A percentile compares a stretch with the other conserved stretches of the same genome.
phyloP scores from a whole-genome alignment of 2,888 invertebrate genomes.

The Sarcophaga rosellei region DNA sequence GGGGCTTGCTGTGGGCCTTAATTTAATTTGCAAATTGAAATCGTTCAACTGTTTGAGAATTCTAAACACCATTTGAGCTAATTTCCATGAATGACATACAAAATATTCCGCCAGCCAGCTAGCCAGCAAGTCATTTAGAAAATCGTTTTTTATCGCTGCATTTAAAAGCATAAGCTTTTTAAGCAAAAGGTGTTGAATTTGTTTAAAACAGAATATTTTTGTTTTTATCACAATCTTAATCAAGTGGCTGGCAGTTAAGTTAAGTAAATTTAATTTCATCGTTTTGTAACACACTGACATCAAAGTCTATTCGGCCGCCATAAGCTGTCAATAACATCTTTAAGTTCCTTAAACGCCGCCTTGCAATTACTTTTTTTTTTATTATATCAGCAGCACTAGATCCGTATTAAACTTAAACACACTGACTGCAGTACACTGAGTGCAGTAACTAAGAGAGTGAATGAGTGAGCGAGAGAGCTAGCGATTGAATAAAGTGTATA shows the following conservation, averaged over 20 bases:
- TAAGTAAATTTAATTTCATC: constrained; percentile 32
- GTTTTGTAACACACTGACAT: constrained; percentile 31
- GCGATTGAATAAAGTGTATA: constrained; percentile 6
- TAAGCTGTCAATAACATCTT: constrained; percentile 64
- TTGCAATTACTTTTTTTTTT: constrained; percentile 49
- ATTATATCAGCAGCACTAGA: neutral
- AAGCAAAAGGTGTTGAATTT: constrained; percentile 43
- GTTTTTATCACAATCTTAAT: neutral
- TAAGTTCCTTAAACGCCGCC: constrained; percentile 58
- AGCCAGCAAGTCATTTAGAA: too few species aligned
- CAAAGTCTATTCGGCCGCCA: constrained; percentile 62
- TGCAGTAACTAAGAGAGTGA: neutral
- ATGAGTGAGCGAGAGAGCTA: neutral
- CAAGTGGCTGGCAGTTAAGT: constrained; percentile 10
- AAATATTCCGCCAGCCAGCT: neutral
- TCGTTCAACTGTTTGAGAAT: constrained; percentile 39
- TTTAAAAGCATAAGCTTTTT: constrained; percentile 12
- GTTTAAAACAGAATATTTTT: constrained; percentile 5
- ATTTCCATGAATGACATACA: constrained; percentile 17
- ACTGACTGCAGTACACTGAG: neutral
- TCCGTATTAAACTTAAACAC: neutral
- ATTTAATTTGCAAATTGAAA: constrained; percentile 7
- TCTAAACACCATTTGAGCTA: constrained; percentile 50
- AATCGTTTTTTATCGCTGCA: neutral
- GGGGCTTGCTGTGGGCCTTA: neutral